Evolutionary conservation across 2,797 vertebrate species (phyloP).

Genomic region (Urocyon cinereoargenteus): DNA sequence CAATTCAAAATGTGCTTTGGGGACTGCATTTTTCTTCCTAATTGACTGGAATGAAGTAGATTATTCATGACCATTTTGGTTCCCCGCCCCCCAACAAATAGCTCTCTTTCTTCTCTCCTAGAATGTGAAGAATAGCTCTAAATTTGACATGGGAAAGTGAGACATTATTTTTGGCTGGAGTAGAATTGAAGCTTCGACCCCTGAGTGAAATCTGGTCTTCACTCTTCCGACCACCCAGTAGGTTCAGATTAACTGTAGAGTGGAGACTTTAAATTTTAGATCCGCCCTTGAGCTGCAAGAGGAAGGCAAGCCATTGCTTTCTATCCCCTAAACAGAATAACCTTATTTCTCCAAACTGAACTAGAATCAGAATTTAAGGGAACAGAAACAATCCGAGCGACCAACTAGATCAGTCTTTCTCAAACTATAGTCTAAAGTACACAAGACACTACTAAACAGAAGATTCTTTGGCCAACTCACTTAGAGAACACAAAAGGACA

Average conservation of each 20-base stretch:
- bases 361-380: neutral
- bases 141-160: slow-evolving; percentile 31
- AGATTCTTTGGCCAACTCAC: neutral
- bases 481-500: neutral
- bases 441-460: neutral
- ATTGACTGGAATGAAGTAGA: slow-evolving; percentile 71
- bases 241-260: neutral
- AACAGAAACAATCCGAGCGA: neutral
- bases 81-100: neutral
- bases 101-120: slow-evolving; percentile 4
- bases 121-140: slow-evolving; percentile 7
- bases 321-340: neutral
- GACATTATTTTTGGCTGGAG: neutral
- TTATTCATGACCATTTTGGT: slow-evolving; percentile 31
- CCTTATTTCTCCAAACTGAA: neutral
- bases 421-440: neutral
- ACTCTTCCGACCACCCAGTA: neutral
- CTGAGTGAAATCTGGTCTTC: slow-evolving; percentile 14
- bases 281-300: neutral
- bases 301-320: neutral
- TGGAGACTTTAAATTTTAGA: neutral
- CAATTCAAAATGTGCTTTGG: slow-evolving; percentile 62
- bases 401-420: neutral
- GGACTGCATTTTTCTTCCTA: slow-evolving; percentile 64
- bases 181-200: neutral